Evolutionary conservation across 2,797 vertebrate genomes (phyloP).

Genomic region (Ceryle rudis): DNA sequence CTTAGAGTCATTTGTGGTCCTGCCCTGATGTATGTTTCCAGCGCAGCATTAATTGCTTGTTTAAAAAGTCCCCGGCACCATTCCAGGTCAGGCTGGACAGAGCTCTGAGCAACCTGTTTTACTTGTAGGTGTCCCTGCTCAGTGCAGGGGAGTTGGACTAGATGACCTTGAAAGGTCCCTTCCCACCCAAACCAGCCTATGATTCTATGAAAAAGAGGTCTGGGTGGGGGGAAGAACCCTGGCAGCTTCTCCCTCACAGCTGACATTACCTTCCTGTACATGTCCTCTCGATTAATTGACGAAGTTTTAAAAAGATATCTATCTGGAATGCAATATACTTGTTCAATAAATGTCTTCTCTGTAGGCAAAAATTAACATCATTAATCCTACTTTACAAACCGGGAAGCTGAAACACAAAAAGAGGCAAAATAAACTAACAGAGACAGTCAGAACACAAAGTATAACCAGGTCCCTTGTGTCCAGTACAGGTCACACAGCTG

Average conservation of each 20-base stretch:
- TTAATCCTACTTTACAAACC: background rate
- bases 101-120: background rate
- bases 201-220: background rate
- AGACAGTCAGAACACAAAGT: background rate
- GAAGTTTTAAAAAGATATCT: background rate
- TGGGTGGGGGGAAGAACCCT: background rate
- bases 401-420: background rate
- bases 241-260: background rate
- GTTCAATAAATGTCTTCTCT: background rate
- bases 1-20: background rate
- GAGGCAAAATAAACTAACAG: background rate
- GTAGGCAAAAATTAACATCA: background rate
- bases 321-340: background rate
- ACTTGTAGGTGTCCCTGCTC: too few species aligned
- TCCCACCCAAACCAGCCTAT: background rate
- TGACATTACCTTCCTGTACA: background rate
- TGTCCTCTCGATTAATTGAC: fast-evolving
- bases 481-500: constrained; percentile 37
- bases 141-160: too few species aligned
- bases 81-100: background rate
- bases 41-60: background rate
- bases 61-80: background rate
- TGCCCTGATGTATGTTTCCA: background rate
- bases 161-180: background rate
- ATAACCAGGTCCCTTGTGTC: background rate